Percentiles rank a stretch among this genome's conserved stretches.
Evolutionary conservation across 2,797 vertebrate species (phyloP).

Genomic region (Acanthurus leucopareius): DNA sequence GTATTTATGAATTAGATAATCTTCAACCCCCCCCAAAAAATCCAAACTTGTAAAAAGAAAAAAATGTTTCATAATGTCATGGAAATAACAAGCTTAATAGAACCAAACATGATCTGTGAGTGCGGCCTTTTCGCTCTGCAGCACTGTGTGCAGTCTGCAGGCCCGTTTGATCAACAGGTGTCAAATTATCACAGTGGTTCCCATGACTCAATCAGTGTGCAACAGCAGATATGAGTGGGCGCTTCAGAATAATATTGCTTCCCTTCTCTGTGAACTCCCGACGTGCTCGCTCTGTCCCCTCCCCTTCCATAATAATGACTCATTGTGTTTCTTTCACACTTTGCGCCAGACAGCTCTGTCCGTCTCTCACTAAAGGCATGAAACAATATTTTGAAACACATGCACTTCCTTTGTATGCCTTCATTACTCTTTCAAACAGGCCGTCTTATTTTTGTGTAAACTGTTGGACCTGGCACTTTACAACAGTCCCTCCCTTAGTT

Average conservation of each 20-base stretch:
- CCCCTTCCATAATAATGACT: constrained; percentile 81
- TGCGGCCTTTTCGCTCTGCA: constrained; percentile 32
- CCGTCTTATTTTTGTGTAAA: constrained; percentile 75
- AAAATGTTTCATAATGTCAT: not conserved
- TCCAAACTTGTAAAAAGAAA: not conserved
- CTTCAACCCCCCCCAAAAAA: not conserved
- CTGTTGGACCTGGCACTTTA: constrained; percentile 74
- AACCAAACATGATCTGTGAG: constrained; percentile 5
- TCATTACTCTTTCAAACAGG: constrained; percentile 79
- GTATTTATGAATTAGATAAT: not conserved
- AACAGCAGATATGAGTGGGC: constrained; percentile 63
- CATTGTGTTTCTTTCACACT: constrained; percentile 84
- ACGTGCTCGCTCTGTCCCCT: constrained; percentile 59
- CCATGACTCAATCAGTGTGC: constrained; percentile 68
- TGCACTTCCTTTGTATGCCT: constrained; percentile 73
- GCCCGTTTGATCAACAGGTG: constrained; percentile 80
- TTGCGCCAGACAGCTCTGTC: constrained; percentile 77
- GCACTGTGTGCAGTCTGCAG: constrained; percentile 65
- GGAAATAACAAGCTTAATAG: constrained; percentile 19
- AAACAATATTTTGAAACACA: constrained; percentile 82
- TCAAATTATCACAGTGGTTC: constrained; percentile 77
- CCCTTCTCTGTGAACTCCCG: constrained; percentile 77
- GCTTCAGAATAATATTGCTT: constrained; percentile 77
- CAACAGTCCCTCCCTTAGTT: constrained; percentile 58
- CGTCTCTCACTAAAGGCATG: constrained; percentile 74